Conservation (phyloP, 2,113 vertebrate genomes). For the Crocuta crocuta region DNA sequence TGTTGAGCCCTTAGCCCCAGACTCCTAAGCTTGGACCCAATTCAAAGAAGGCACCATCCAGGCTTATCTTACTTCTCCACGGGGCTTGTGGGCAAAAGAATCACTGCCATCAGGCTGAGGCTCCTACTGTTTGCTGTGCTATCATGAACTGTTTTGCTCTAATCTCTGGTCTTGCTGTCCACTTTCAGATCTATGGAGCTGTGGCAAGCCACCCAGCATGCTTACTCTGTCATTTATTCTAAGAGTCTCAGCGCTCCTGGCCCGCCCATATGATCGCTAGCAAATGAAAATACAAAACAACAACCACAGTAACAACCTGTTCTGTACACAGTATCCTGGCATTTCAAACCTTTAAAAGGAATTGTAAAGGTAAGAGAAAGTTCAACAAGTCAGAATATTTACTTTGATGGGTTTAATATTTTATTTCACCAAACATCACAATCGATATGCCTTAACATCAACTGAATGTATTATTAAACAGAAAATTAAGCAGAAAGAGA, state of each 20-base stretch:
- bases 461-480: background rate
- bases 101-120: rapidly evolving
- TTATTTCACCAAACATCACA: background rate
- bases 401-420: background rate
- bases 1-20: background rate
- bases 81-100: background rate
- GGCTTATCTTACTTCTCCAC: rapidly evolving
- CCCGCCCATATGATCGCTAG: background rate
- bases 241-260: background rate
- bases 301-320: background rate
- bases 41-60: background rate
- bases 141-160: background rate
- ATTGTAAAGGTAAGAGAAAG: background rate
- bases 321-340: background rate
- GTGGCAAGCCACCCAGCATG: background rate
- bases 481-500: constrained; percentile 1
- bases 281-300: background rate
- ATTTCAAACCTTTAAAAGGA: background rate
- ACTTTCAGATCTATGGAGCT: background rate
- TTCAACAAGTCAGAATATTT: background rate
- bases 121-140: background rate
- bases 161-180: background rate
- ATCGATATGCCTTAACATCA: background rate
- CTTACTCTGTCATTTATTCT: background rate
- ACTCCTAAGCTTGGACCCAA: background rate